Percentiles rank a stretch among this genome's conserved stretches.
These are phyloP conservation scores for Chalcosyrphus nemorum DNA, from an alignment of 2,888 invertebrate genomes.

Conservation along the genomic window DNA sequence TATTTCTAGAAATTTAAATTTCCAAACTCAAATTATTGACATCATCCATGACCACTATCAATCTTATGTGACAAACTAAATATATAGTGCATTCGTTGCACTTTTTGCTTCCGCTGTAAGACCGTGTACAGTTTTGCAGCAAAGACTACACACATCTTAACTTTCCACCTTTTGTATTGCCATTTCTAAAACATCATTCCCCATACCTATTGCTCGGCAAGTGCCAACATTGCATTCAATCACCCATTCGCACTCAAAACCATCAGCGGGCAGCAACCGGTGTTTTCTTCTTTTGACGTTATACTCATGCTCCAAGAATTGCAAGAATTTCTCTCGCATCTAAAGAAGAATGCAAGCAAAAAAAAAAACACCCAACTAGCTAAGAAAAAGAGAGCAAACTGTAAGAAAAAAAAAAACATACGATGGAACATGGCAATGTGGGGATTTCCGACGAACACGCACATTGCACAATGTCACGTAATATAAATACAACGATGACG, in stretches of 20 bases:
- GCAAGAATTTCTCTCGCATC: conserved; percentile 39
- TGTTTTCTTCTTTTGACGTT: conserved; percentile 44
- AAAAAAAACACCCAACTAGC: neutral
- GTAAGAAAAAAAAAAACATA: conserved; percentile 8
- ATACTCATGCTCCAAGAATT: conserved; percentile 67
- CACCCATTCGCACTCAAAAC: conserved; percentile 38
- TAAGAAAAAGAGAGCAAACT: conserved; percentile 2
- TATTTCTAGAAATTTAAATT: too few species aligned
- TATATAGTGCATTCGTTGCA: too few species aligned
- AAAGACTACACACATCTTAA: neutral
- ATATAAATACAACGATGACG: conserved; percentile 54
- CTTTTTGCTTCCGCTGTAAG: neutral
- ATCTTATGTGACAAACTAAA: too few species aligned
- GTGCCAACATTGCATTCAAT: conserved; percentile 21
- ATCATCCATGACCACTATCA: too few species aligned
- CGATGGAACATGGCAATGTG: conserved; percentile 32
- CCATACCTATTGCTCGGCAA: too few species aligned
- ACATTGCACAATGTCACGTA: conserved; percentile 65
- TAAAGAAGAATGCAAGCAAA: neutral
- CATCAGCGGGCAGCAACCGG: conserved; percentile 60
- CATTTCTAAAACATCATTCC: too few species aligned
- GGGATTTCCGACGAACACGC: conserved; percentile 61
- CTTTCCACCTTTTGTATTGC: neutral
- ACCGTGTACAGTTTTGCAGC: neutral
- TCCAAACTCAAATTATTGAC: too few species aligned